Base-by-base conservation (phyloP, 2,797 vertebrate species). In the Gymnodraco acuticeps region DNA sequence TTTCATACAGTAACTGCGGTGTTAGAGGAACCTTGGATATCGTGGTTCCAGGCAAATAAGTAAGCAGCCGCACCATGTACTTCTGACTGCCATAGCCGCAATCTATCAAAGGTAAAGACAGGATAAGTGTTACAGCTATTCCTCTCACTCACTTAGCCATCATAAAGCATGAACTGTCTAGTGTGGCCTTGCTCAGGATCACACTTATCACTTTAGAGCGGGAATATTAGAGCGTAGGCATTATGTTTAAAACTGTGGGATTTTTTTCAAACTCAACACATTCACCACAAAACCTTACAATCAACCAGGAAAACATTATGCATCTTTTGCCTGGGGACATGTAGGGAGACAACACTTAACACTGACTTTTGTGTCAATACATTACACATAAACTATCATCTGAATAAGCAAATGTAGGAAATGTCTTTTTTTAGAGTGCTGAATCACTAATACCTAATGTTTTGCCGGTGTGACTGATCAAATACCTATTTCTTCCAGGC, bases 1-100 rank as follows among this genome's bases (percentile, higher is more conserved):
- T 76, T 65, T 97, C 91, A 58, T 95, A 97, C 2, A 97, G 87
- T 4, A 97, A 81, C 75, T 90, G 86, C 2, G 95, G 73, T 5
- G 88, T 90, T 64, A 87, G 0, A 11, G 93, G 83, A 48, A 95
- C 78, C 63, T 95, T 95, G 3, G 96, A 95, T 17, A 97, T 77
- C 0, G 93, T 93, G 0, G 27, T 92, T 23, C 98, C 98, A 0
- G 96, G 96, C 55, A 98, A 92, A 87, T 96, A 99, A 1, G 94
- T 96, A 85, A 99, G 81, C 78, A 99, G 91, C 17, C 97, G 94
- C 65, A 99, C 96, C 78, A 96, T 14, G 87, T 96, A 95, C 78
- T 90, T 95, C 83, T 93, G 92, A 75, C 17, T 58, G 60, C 89
- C 95, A 27, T 89, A 80, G 15, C 94, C 94, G n/a, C 85, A 84